These are phyloP conservation scores for Heteromormyrus szaboi DNA, from an alignment of 2,797 vertebrate genomes.

Conservation along the genomic window DNA sequence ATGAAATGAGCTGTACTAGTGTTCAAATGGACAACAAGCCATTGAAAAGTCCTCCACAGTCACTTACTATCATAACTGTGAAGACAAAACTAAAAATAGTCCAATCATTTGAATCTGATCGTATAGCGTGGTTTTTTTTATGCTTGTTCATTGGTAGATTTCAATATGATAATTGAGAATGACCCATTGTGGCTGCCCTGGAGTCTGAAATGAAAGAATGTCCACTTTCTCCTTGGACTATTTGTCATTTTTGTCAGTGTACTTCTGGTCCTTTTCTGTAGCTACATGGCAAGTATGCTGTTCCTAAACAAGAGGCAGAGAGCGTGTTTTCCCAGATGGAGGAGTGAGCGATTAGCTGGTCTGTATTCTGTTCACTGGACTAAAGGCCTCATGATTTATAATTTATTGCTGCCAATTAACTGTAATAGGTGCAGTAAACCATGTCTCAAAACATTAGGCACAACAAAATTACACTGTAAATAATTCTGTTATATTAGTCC, in stretches of 20 bases:
- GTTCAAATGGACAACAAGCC: not conserved
- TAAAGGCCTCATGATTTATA: not conserved
- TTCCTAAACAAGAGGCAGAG: not conserved
- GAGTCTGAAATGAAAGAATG: not conserved
- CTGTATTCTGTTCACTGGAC: slow-evolving; percentile 13
- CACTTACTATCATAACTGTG: not conserved
- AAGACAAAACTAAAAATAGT: not conserved
- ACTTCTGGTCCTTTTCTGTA: not conserved
- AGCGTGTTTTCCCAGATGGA: not conserved
- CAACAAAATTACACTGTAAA: slow-evolving; percentile 8
- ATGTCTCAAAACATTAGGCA: not conserved
- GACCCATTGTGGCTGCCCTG: not conserved
- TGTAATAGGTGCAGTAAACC: slow-evolving; percentile 13
- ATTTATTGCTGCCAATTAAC: slow-evolving; percentile 18
- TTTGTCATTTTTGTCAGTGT: not conserved
- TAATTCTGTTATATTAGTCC: not conserved
- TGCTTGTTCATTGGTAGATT: not conserved
- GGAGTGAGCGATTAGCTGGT: not conserved
- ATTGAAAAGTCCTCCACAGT: not conserved
- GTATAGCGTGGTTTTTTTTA: not conserved
- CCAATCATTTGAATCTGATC: not conserved
- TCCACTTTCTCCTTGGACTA: not conserved
- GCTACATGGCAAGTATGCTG: not conserved
- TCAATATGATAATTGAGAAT: not conserved
- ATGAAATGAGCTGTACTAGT: not conserved